Percentiles rank a stretch among this genome's conserved stretches.
Evolutionary conservation across 2,797 vertebrate species (phyloP).

Genomic region (Eospalax fontanierii): DNA sequence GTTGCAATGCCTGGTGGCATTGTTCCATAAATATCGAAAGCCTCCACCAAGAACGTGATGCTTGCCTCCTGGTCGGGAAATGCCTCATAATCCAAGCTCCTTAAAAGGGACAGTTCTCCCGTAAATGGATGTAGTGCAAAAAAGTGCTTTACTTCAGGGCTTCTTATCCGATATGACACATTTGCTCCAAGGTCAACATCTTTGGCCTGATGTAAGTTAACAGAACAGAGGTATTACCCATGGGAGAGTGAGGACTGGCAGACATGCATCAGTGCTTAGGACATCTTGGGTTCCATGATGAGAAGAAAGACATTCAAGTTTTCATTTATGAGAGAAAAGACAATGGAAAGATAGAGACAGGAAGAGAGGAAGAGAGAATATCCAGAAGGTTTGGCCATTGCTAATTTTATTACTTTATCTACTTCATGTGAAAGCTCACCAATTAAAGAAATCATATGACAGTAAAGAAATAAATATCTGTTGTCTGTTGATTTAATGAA

Average conservation of each 20-base stretch:
- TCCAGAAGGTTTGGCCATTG: not conserved
- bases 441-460: not conserved
- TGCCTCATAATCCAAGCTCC: constrained; percentile 97
- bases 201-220: constrained; percentile 91
- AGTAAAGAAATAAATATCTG: not conserved
- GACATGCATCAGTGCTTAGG: not conserved
- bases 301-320: not conserved
- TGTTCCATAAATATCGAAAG: constrained; percentile 93
- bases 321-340: not conserved
- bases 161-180: constrained; percentile 95
- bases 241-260: not conserved
- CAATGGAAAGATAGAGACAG: not conserved
- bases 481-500: not conserved
- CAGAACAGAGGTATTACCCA: not conserved
- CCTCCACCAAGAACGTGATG: constrained; percentile 97
- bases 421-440: not conserved
- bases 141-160: constrained; percentile 92
- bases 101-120: constrained; percentile 93
- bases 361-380: not conserved
- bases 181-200: constrained; percentile 96
- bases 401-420: not conserved
- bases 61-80: constrained; percentile 93
- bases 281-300: not conserved
- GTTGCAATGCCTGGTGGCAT: constrained; percentile 96
- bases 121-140: constrained; percentile 94